Base-by-base conservation (phyloP, 2,888 invertebrate species). In the Amaurobius ferox region DNA sequence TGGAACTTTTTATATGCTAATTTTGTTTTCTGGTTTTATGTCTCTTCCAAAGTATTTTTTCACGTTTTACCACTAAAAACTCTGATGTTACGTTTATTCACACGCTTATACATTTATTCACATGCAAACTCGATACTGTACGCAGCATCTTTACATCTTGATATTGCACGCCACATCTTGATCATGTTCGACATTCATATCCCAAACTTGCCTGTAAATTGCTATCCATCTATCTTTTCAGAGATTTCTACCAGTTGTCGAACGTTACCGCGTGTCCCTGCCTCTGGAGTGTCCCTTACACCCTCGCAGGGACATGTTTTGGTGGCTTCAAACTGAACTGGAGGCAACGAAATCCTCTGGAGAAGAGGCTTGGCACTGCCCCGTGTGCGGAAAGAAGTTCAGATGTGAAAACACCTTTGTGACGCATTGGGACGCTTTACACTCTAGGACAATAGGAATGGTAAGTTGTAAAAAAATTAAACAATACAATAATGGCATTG, bases 201-300 rank as follows among this genome's bases (percentile, higher is more conserved):
- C n/a, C n/a, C n/a, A n/a, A n/a, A n/a, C n/a, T n/a, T n/a, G n/a
- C n/a, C n/a, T n/a, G n/a, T n/a, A n/a, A n/a, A n/a, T n/a, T n/a
- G n/a, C n/a, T n/a, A n/a, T n/a, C n/a, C n/a, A n/a, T 23, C 7
- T 64, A 19, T 28, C 16, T 39, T 71, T 87, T n/a, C 90, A 93
- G 94, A 96, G 96, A 94, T 97, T 97, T 96, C 94, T 95, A 89
- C 97, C 97, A 79, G 95, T 97, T 88, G 93, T 97, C 92, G 96
- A 96, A 91, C 95, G 96, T 92, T 96, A 96, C 93, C 95, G 96
- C 92, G 96, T 96, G 85, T 95, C 94, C 90, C 92, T 97, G 89
- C 97, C 97, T 16, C 91, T 96, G 90, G 97, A 97, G 92, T 97
- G 97, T 91, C 97, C 97, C 62, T 95, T 97, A 91, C 96, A 97